phyloP scores from a whole-genome alignment of 2,888 invertebrate species.

The Xanthorhoe spadicearia region DNA sequence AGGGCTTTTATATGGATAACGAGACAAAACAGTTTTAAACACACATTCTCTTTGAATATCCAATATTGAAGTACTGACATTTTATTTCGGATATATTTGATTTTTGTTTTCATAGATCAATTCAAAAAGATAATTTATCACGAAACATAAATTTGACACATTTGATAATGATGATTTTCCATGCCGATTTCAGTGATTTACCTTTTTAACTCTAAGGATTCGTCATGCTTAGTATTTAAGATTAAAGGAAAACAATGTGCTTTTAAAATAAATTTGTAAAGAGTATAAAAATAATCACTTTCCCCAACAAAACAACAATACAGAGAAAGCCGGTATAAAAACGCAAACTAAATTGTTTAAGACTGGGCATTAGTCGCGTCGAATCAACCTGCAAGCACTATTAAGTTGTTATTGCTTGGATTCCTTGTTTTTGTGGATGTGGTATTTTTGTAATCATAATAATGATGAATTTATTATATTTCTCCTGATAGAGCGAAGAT shows the following conservation, averaged over 20 bases:
- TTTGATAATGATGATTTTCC: no score
- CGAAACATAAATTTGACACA: no score
- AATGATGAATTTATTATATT: no score
- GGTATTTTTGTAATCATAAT: conserved; percentile 34
- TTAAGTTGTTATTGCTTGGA: conserved; percentile 74
- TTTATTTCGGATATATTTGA: not conserved
- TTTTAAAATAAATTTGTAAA: not conserved
- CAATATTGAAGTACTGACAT: not conserved
- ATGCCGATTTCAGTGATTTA: no score
- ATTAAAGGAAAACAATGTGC: no score
- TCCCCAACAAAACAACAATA: conserved; percentile 50
- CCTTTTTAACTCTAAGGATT: no score
- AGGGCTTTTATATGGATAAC: conserved; percentile 4
- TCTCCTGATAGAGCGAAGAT: no score
- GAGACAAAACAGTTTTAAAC: not conserved
- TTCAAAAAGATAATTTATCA: no score
- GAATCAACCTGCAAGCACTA: conserved; percentile 74
- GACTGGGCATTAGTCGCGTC: conserved; percentile 69
- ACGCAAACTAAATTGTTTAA: conserved; percentile 70
- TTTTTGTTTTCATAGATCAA: no score
- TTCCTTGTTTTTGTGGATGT: conserved; percentile 50
- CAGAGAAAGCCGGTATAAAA: conserved; percentile 58
- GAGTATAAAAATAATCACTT: conserved; percentile 23
- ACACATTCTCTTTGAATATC: no score
- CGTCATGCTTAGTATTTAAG: no score